Evolutionary conservation across 2,888 invertebrate genomes (phyloP), one percentile per base, ranked within the genome.

Genomic region (Helobdella robusta): DNA sequence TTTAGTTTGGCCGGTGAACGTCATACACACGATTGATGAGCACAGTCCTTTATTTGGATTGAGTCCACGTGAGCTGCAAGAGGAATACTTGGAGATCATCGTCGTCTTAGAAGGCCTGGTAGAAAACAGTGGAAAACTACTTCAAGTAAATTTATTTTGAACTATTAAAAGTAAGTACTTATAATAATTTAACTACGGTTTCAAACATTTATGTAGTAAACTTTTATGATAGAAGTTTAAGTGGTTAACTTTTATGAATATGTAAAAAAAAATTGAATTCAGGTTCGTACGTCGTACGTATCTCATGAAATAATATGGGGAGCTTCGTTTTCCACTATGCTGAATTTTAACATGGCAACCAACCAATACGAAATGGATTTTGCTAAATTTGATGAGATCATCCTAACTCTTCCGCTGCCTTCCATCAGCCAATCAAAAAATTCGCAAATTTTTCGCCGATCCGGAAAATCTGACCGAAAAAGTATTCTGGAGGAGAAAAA

Each of bases 351-450:
- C 18, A n/a, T 2, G 8, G n/a, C 25, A 6, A 23, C 56, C 20
- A 23, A 56, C 28, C 28, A 56, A 56, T 56, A 56, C 56, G 56
- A 56, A 56, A 56, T 56, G 56, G 56, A 56, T 32, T 56, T 30
- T 18, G 56, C 20, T n/a, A 56, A 56, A n/a, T 56, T 56, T 30
- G 56, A 56, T 56, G 56, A 56, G 32, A 5, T 56, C 2, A 28
- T 30, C n/a, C 28, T 56, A 8, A 18, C 20, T 15, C 15, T 8
- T n/a, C n/a, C n/a, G n/a, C n/a, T n/a, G n/a, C n/a, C n/a, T n/a
- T n/a, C n/a, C n/a, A n/a, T n/a, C n/a, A n/a, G n/a, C n/a, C n/a
- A n/a, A n/a, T n/a, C n/a, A n/a, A n/a, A n/a, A n/a, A n/a, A n/a
- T n/a, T n/a, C n/a, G n/a, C n/a, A n/a, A n/a, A n/a, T n/a, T n/a